Evolutionary conservation across 2,888 invertebrate genomes (phyloP).

Genomic region (Gastrophysa polygoni): DNA sequence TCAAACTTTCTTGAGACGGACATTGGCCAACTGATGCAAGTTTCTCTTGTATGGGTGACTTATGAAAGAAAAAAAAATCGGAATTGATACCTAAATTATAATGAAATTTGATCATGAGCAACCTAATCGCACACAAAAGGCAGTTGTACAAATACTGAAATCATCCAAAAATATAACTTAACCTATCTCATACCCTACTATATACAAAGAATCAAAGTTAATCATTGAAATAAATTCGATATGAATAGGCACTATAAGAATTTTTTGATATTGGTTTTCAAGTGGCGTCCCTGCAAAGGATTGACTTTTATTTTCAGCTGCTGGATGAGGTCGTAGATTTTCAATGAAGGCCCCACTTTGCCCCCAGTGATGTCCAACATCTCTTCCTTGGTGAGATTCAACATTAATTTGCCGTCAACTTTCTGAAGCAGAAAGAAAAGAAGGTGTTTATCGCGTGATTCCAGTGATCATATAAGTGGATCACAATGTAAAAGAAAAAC

Average conservation of each 20-base stretch:
- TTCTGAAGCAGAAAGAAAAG: constrained; percentile 60
- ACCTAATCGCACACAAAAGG: constrained; percentile 32
- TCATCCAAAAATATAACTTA: constrained; percentile 28
- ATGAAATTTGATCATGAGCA: constrained; percentile 23
- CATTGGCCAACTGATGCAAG: no score
- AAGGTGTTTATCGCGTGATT: no score
- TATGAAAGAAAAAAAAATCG: constrained; percentile 1
- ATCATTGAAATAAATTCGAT: constrained; percentile 5
- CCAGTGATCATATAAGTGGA: no score
- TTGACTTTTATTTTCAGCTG: constrained; percentile 87
- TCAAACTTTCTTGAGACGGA: no score
- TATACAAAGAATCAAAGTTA: constrained; percentile 19
- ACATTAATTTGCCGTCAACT: constrained; percentile 80
- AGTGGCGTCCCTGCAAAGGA: constrained; percentile 70
- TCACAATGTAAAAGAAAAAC: no score
- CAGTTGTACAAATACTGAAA: constrained; percentile 32
- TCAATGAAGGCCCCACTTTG: constrained; percentile 94
- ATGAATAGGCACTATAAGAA: constrained; percentile 64
- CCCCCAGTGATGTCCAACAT: constrained; percentile 87
- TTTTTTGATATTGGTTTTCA: constrained; percentile 69
- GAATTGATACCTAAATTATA: constrained; percentile 5
- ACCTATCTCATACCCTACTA: constrained; percentile 20
- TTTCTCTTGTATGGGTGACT: no score
- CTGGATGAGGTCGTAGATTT: constrained; percentile 91
- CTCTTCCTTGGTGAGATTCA: constrained; percentile 86